Percentiles rank a stretch among this genome's conserved stretches.
These are phyloP conservation scores for Sebastiscus albofasciatus DNA, from an alignment of 2,797 vertebrate species.

Conservation along the genomic window DNA sequence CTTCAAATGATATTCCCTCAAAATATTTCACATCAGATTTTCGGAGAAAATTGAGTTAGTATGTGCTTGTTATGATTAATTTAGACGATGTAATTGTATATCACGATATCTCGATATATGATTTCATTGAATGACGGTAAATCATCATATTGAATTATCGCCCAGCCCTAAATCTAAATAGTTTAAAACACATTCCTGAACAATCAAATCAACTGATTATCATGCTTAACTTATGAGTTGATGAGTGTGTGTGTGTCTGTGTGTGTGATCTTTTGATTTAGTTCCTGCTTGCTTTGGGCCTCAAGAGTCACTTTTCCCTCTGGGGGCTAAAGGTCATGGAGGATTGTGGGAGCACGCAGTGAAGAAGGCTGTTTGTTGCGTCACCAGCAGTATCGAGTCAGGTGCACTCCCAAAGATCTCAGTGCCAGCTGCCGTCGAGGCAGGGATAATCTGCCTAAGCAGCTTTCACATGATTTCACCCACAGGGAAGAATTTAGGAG, in stretches of 20 bases:
- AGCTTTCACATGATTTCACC: slow-evolving; percentile 83
- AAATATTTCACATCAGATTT: too few relatives aligned
- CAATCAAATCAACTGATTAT: neutral
- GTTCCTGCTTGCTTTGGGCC: slow-evolving; percentile 16
- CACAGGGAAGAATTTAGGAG: slow-evolving; percentile 76
- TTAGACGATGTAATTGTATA: too few relatives aligned
- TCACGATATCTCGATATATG: too few relatives aligned
- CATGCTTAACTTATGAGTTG: neutral
- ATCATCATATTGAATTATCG: too few relatives aligned
- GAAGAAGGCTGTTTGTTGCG: slow-evolving; percentile 67
- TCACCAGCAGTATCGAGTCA: slow-evolving; percentile 77
- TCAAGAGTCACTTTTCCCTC: slow-evolving; percentile 55
- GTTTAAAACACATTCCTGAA: neutral
- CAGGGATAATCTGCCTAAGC: slow-evolving; percentile 84
- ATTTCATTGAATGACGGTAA: too few relatives aligned
- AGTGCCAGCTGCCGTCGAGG: slow-evolving; percentile 75
- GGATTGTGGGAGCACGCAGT: slow-evolving; percentile 72
- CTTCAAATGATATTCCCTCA: too few relatives aligned
- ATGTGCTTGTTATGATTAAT: too few relatives aligned
- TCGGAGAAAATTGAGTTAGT: too few relatives aligned
- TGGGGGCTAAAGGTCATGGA: slow-evolving; percentile 73
- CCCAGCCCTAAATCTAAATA: too few relatives aligned
- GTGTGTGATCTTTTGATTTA: neutral
- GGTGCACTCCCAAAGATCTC: slow-evolving; percentile 77
- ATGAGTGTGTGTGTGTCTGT: neutral